Evolutionary conservation across 2,113 vertebrate genomes (phyloP).

Genomic region (Catharus bicknelli): DNA sequence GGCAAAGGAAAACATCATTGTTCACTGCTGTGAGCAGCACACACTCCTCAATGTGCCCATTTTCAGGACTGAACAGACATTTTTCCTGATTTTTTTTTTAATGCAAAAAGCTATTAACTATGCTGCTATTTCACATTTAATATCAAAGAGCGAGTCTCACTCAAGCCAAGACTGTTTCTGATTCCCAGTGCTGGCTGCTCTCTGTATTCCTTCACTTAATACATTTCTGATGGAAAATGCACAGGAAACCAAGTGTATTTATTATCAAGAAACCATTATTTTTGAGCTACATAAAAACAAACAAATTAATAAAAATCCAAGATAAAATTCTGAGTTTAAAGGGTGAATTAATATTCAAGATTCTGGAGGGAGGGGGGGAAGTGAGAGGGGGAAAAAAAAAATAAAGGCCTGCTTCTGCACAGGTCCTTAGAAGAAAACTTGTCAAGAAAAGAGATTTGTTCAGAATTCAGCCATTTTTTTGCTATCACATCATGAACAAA

Average conservation of each 20-base stretch:
- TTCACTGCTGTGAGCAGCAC: background rate
- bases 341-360: background rate
- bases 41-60: background rate
- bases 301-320: background rate
- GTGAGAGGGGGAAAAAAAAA: background rate
- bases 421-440: background rate
- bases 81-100: background rate
- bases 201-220: background rate
- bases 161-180: background rate
- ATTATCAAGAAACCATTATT: background rate
- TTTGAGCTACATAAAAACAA: background rate
- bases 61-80: background rate
- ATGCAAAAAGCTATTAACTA: background rate
- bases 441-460: background rate
- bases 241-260: background rate
- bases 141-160: background rate
- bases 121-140: background rate
- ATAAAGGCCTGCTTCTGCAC: background rate
- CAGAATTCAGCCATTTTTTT: background rate
- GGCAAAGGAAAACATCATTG: background rate
- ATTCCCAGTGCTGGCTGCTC: background rate
- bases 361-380: fast-evolving
- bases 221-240: background rate
- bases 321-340: background rate
- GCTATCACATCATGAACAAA: background rate